A percentile compares a stretch with the other conserved stretches of the same genome.
phyloP scores from a whole-genome alignment of 2,797 vertebrate genomes.

The Cossypha niveicapilla region DNA sequence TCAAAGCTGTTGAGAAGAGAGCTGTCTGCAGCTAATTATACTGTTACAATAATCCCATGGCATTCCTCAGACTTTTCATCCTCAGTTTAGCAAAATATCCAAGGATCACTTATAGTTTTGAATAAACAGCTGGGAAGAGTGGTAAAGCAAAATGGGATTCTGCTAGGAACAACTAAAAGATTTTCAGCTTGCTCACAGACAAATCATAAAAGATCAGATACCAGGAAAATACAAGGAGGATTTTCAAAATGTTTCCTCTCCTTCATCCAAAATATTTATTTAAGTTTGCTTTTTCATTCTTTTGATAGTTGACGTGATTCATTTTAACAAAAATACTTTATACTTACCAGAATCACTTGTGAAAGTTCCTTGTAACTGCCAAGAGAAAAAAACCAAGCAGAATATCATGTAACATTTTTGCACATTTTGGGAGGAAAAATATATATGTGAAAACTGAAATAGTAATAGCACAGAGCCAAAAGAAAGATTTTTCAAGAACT shows the following conservation, averaged over 20 bases:
- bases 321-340: background rate
- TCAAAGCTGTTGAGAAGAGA: slow-evolving; percentile 46
- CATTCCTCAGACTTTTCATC: slow-evolving; percentile 9
- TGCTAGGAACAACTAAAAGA: background rate
- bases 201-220: background rate
- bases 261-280: background rate
- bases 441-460: background rate
- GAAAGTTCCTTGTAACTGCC: background rate
- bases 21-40: slow-evolving; percentile 54
- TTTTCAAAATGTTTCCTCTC: background rate
- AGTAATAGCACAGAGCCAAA: background rate
- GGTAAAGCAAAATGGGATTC: background rate
- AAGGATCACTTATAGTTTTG: background rate
- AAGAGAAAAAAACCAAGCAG: background rate
- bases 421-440: background rate
- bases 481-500: background rate
- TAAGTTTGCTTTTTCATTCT: background rate
- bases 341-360: slow-evolving; percentile 20
- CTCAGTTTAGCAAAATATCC: background rate
- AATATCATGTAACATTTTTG: slow-evolving; percentile 4
- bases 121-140: background rate
- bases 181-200: background rate
- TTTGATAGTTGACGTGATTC: background rate
- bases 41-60: slow-evolving; percentile 9
- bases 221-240: background rate